These are phyloP conservation scores for Priocnemis perturbator DNA, from an alignment of 2,888 invertebrate genomes.

Conservation along the genomic window DNA sequence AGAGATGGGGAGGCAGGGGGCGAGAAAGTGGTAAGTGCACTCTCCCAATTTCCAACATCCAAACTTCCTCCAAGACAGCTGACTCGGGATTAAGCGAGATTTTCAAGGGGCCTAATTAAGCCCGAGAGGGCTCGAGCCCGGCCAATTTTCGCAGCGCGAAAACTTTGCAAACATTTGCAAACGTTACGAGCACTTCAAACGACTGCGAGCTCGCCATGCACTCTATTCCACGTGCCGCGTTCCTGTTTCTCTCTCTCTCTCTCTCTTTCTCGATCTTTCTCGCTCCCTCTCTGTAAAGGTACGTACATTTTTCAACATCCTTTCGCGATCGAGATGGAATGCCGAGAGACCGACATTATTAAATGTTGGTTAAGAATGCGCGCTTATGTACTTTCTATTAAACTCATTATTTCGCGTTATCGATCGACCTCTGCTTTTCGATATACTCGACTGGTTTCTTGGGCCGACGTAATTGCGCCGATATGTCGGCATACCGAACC, in stretches of 20 bases:
- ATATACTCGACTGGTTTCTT: slow-evolving; percentile 36
- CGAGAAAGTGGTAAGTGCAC: no score
- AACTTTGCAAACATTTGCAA: no score
- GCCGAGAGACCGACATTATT: slow-evolving; percentile 6
- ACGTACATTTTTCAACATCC: slow-evolving; percentile 7
- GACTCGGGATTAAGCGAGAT: no score
- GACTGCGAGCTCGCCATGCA: background rate
- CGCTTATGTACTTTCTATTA: slow-evolving; percentile 38
- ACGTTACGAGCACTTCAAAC: background rate
- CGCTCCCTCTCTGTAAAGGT: slow-evolving; percentile 4
- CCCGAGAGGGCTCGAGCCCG: no score
- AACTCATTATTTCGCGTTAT: slow-evolving; percentile 39
- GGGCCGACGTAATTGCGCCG: slow-evolving; percentile 28
- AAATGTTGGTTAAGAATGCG: slow-evolving; percentile 22
- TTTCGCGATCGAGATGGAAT: background rate
- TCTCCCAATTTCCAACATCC: no score
- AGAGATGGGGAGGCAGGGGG: no score
- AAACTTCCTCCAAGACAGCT: no score
- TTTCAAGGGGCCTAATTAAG: no score
- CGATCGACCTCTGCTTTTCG: slow-evolving; percentile 37
- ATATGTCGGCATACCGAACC: slow-evolving; percentile 28
- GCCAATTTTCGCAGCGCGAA: no score
- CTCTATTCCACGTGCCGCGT: no score
- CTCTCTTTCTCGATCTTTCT: background rate
- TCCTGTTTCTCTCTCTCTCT: no score